phyloP scores from a whole-genome alignment of 1,140 invertebrate species.

The Batillaria attramentaria region DNA sequence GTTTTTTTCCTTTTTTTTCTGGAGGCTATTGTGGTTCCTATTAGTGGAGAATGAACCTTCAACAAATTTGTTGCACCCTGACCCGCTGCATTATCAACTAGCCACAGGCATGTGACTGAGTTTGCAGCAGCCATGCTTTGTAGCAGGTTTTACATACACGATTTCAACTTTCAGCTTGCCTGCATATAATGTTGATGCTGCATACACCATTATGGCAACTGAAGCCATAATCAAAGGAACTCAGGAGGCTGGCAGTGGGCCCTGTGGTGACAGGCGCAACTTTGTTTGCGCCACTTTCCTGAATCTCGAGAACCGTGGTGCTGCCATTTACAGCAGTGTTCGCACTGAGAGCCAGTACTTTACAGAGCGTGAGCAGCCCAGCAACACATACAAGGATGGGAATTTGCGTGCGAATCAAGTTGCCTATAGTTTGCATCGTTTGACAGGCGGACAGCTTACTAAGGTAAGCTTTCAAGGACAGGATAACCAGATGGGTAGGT shows the following conservation, averaged over 20 bases:
- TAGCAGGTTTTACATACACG: not conserved
- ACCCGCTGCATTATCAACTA: no score
- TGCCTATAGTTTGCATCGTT: no score
- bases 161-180: not conserved
- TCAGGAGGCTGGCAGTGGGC: not conserved
- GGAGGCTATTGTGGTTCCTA: not conserved
- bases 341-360: not conserved
- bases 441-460: no score
- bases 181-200: not conserved
- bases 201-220: conserved; percentile 1
- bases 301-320: not conserved
- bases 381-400: no score
- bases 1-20: not conserved
- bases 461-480: no score
- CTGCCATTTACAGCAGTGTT: not conserved
- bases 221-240: not conserved
- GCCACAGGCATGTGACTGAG: not conserved
- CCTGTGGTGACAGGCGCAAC: not conserved
- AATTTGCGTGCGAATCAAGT: no score
- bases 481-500: no score
- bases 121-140: not conserved
- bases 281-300: not conserved
- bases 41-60: no score
- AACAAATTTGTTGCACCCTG: no score
- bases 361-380: no score